These are phyloP conservation scores for Halcyon chelicuti DNA, from an alignment of 2,797 vertebrate species.

Conservation along the genomic window DNA sequence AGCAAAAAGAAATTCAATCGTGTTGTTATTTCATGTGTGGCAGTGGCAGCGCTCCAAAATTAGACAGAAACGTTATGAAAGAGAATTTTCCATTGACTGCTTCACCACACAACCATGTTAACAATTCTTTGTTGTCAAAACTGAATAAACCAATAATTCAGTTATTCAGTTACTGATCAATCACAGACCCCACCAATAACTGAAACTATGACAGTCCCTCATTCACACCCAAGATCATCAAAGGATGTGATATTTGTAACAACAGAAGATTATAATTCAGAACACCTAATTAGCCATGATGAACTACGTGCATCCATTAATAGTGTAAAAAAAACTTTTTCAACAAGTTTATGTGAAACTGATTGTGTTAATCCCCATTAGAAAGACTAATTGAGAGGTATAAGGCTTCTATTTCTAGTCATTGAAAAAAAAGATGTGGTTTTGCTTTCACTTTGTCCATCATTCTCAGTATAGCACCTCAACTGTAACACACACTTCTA, in stretches of 20 bases:
- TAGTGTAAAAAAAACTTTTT: constrained; percentile 53
- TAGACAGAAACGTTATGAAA: constrained; percentile 59
- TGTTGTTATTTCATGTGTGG: constrained; percentile 65
- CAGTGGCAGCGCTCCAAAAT: constrained; percentile 17
- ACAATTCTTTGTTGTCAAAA: constrained; percentile 71
- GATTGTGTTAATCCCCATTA: background rate
- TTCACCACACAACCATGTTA: constrained; percentile 51
- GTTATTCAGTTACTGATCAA: constrained; percentile 38
- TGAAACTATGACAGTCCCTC: constrained; percentile 63
- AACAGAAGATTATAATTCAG: constrained; percentile 80
- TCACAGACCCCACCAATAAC: constrained; percentile 50
- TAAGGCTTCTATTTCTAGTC: background rate
- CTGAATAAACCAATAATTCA: no score
- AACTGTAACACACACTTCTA: background rate
- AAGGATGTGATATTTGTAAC: constrained; percentile 75
- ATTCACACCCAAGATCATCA: constrained; percentile 51
- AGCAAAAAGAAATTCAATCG: constrained; percentile 69
- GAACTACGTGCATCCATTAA: constrained; percentile 75
- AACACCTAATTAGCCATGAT: constrained; percentile 82
- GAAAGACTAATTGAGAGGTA: constrained; percentile 6
- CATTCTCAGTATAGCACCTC: background rate
- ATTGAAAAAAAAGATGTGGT: background rate
- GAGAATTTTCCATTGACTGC: constrained; percentile 69
- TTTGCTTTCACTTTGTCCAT: background rate
- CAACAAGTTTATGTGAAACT: background rate